A percentile compares a stretch with the other conserved stretches of the same genome.
These are phyloP conservation scores for Aporophyla lueneburgensis DNA, from an alignment of 2,888 invertebrate species.

Conservation along the genomic window DNA sequence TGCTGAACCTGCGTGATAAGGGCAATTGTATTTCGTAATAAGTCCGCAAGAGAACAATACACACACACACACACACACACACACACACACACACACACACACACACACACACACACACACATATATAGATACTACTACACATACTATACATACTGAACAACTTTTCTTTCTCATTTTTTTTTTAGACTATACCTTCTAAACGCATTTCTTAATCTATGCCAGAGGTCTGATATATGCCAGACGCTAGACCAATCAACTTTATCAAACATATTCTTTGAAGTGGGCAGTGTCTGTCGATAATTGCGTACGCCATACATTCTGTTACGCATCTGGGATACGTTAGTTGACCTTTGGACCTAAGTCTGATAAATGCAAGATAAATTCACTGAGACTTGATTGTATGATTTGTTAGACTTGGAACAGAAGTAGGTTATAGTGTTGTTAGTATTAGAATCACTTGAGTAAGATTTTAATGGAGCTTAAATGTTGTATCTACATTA, in stretches of 20 bases:
- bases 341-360: slow-evolving; percentile 68
- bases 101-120: no score
- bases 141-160: no score
- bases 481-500: no score
- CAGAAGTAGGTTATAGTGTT: slow-evolving; percentile 35
- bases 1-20: no score
- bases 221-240: slow-evolving; percentile 56
- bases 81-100: no score
- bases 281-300: slow-evolving; percentile 60
- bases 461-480: slow-evolving; percentile 6
- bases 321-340: slow-evolving; percentile 66
- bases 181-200: background rate
- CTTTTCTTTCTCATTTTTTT: no score
- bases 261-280: slow-evolving; percentile 65
- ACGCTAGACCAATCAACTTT: slow-evolving; percentile 67
- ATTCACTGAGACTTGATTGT: slow-evolving; percentile 64
- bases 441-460: slow-evolving; percentile 16
- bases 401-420: slow-evolving; percentile 53
- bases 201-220: slow-evolving; percentile 14
- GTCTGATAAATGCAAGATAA: slow-evolving; percentile 62
- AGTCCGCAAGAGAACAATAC: no score
- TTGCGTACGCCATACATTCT: slow-evolving; percentile 45
- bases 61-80: no score
- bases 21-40: no score
- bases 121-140: no score